phyloP scores from a whole-genome alignment of 2,888 invertebrate species.

The Oscheius sp. region DNA sequence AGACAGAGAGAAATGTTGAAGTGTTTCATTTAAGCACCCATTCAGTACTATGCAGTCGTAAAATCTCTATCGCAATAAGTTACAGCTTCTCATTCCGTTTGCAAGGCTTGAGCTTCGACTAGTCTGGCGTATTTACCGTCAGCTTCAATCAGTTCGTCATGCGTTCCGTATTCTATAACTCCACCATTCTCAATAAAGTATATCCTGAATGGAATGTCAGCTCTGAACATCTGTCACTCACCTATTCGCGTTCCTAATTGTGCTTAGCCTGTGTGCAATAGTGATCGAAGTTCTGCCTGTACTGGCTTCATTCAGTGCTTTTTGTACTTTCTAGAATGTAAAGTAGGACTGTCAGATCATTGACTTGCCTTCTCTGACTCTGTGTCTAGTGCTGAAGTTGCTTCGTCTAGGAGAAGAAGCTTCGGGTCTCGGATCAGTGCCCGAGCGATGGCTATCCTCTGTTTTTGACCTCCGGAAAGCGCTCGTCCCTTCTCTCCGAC shows the following conservation, averaged over 20 bases:
- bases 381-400: slow-evolving; percentile 56
- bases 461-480: slow-evolving; percentile 59
- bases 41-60: no score
- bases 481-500: slow-evolving; percentile 44
- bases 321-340: slow-evolving; percentile 44
- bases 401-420: slow-evolving; percentile 59
- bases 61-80: not conserved
- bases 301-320: slow-evolving; percentile 47
- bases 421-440: slow-evolving; percentile 52
- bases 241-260: slow-evolving; percentile 36
- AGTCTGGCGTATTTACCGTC: slow-evolving; percentile 59
- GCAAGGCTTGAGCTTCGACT: slow-evolving; percentile 39
- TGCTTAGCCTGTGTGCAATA: slow-evolving; percentile 50
- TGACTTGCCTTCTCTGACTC: slow-evolving; percentile 44
- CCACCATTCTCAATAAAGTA: slow-evolving; percentile 52
- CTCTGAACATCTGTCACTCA: not conserved
- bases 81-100: slow-evolving; percentile 15
- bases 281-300: slow-evolving; percentile 52
- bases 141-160: slow-evolving; percentile 52
- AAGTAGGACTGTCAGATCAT: not conserved
- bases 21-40: no score
- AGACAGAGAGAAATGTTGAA: no score
- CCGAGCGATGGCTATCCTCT: slow-evolving; percentile 58
- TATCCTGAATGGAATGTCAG: slow-evolving; percentile 39
- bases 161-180: slow-evolving; percentile 59